Evolutionary conservation across 2,888 invertebrate species (phyloP), one percentile per base, ranked within the genome.

Genomic region (Thymelicus lineola): DNA sequence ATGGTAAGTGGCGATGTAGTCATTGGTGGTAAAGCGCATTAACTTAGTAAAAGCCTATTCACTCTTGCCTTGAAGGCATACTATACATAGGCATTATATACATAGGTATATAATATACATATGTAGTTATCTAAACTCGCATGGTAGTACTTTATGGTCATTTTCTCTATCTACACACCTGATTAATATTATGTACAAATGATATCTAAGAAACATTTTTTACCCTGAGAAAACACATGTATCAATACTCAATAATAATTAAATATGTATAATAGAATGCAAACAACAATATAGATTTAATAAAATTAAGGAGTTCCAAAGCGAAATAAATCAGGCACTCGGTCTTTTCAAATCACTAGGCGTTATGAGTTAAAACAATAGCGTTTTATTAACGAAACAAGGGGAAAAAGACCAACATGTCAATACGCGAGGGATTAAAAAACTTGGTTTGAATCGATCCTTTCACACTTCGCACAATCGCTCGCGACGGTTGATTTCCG

Each of bases 401-500:
- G 36, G 38, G 55, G 60, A 59, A 70, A 69, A 64, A 53, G 63
- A 50, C 69, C 58, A 64, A 76, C 87, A 89, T 89, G 86, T 88
- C 89, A 88, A 90, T 90, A 90, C 85, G 82, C 82, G 81, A 82
- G 73, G 81, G 80, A 79, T 81, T 77, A 82, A 85, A 87, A 88
- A 87, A 80, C 81, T 83, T 85, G 88, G 81, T 86, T 87, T 82
- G 86, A 91, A 93, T 93, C 93, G 89, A 93, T 92, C 89, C 89
- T 87, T 90, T 93, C 92, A 93, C 93, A 93, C 93, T 93, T 93
- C 77, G 86, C 86, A 90, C 91, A 90, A 91, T 87, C 85, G 84
- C 79, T 80, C 84, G 82, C 85, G 93, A 90, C 93, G 91, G 91
- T 90, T 92, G 89, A 90, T 92, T 93, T 93, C 93, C 93, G 93